Evolutionary conservation across 2,797 vertebrate species (phyloP).

Genomic region (Sebastes matsubarae): DNA sequence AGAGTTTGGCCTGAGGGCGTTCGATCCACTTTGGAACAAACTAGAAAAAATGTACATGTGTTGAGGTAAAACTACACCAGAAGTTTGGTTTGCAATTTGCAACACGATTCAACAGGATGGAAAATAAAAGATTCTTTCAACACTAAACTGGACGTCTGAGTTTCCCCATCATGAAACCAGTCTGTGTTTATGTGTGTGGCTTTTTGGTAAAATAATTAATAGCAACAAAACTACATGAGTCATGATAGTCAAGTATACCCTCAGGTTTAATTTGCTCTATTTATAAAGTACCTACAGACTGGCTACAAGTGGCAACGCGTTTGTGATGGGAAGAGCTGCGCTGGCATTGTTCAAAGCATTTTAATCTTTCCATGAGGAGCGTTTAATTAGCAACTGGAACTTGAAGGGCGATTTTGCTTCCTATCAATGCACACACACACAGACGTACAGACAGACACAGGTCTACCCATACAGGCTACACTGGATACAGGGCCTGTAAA

Average conservation of each 20-base stretch:
- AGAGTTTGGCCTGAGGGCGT: constrained; percentile 27
- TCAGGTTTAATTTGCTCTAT: constrained; percentile 32
- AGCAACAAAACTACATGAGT: constrained; percentile 45
- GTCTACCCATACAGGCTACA: not conserved
- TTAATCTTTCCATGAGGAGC: constrained; percentile 11
- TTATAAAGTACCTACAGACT: constrained; percentile 18
- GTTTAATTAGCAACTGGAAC: constrained; percentile 46
- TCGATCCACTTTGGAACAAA: constrained; percentile 15
- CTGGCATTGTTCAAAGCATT: constrained; percentile 34
- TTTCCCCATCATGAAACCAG: constrained; percentile 24
- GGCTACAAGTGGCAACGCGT: constrained; percentile 44
- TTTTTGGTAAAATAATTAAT: constrained; percentile 34
- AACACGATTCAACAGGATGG: constrained; percentile 28
- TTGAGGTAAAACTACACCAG: constrained; percentile 42
- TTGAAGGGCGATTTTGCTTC: constrained; percentile 16
- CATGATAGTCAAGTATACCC: constrained; percentile 33
- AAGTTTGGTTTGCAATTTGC: constrained; percentile 51
- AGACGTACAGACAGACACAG: not conserved
- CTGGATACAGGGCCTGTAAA: not conserved
- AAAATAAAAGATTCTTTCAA: constrained; percentile 30
- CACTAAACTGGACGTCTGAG: not conserved
- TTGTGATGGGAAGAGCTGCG: constrained; percentile 44
- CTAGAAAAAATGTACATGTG: constrained; percentile 17
- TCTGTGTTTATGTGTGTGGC: constrained; percentile 30
- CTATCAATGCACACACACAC: not conserved